Evolutionary conservation across 2,113 vertebrate genomes (phyloP).

Genomic region (Paraplagusia blochii): DNA sequence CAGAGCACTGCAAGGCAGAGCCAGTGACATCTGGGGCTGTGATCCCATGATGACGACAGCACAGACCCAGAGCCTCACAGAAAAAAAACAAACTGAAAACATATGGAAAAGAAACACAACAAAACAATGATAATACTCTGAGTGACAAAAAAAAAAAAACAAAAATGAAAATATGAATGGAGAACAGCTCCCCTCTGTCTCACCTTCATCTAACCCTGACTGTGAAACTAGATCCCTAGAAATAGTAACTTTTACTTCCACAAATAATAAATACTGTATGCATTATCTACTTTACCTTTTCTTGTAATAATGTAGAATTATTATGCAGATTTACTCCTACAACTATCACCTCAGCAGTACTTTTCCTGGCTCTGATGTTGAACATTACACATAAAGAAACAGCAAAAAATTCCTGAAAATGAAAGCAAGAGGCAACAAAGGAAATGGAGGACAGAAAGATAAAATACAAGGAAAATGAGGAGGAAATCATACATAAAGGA

Average conservation of each 20-base stretch:
- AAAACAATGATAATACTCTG: constrained; percentile 68
- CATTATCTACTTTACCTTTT: constrained; percentile 1
- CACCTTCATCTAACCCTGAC: background rate
- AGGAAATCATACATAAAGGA: constrained; percentile 40
- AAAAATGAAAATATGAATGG: constrained; percentile 55
- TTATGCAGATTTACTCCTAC: background rate
- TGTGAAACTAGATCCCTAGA: background rate
- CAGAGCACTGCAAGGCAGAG: constrained; percentile 81
- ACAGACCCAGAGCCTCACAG: constrained; percentile 64
- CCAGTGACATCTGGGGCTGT: constrained; percentile 81
- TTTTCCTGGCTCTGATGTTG: constrained; percentile 7
- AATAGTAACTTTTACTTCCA: background rate
- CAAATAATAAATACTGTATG: background rate
- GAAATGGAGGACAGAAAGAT: constrained; percentile 57
- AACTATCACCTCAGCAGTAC: background rate
- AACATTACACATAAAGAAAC: constrained; percentile 17
- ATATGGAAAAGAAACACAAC: constrained; percentile 61
- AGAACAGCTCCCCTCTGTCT: constrained; percentile 44
- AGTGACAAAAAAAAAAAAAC: constrained; percentile 63
- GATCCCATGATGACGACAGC: constrained; percentile 77
- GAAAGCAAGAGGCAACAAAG: constrained; percentile 35
- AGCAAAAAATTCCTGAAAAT: constrained; percentile 29
- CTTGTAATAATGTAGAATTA: background rate
- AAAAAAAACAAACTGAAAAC: constrained; percentile 69
- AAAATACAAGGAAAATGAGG: constrained; percentile 57